A percentile compares a stretch with the other conserved stretches of the same genome.
Evolutionary conservation across 2,797 vertebrate species (phyloP).

Genomic region (Nothura maculosa): DNA sequence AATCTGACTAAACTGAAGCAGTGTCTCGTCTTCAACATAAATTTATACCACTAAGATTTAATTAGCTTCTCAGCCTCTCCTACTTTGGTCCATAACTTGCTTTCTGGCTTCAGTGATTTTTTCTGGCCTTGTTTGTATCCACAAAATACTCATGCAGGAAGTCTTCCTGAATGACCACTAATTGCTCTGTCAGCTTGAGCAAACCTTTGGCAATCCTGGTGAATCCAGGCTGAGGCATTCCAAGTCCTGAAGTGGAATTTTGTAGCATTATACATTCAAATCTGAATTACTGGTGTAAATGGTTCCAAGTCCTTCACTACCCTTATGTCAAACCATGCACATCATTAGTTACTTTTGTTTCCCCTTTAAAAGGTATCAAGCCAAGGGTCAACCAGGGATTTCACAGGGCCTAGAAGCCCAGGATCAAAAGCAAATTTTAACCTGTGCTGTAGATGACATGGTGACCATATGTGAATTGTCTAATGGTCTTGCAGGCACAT

Average conservation of each 20-base stretch:
- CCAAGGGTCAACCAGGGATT: background rate
- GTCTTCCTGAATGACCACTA: background rate
- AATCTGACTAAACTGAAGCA: background rate
- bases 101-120: background rate
- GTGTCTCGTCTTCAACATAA: background rate
- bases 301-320: background rate
- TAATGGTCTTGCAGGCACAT: background rate
- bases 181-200: background rate
- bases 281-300: background rate
- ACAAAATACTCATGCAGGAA: background rate
- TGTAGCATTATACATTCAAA: background rate
- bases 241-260: background rate
- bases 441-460: rapidly evolving
- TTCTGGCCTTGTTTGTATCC: background rate
- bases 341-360: background rate
- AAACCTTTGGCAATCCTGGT: background rate
- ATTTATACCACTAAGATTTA: background rate
- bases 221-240: too few relatives aligned
- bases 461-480: background rate
- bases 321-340: background rate
- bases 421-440: background rate
- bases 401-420: background rate
- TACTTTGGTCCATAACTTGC: background rate
- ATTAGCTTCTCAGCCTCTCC: background rate
- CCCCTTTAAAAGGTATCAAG: background rate